phyloP scores from a whole-genome alignment of 2,888 invertebrate species.

The Tetrapedia diversipes region DNA sequence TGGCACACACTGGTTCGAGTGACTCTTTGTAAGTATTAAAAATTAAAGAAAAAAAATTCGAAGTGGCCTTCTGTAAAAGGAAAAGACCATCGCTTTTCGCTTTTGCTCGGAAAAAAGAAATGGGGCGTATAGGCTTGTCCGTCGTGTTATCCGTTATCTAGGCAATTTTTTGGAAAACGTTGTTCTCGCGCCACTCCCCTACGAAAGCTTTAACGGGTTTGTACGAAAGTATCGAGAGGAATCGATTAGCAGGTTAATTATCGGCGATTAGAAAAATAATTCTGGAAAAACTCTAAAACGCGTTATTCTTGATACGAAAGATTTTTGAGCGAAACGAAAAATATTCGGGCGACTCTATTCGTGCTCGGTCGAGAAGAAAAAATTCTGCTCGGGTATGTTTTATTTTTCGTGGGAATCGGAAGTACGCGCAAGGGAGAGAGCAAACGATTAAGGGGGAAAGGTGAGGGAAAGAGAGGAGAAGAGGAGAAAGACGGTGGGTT shows the following conservation, averaged over 20 bases:
- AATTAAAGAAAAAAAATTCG: constrained; percentile 76
- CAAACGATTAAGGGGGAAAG: constrained; percentile 2
- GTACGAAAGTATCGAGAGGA: constrained; percentile 19
- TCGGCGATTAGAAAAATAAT: constrained; percentile 64
- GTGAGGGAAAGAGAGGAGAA: background rate
- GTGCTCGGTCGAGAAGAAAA: background rate
- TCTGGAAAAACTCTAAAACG: constrained; percentile 52
- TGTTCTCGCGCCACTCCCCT: constrained; percentile 65
- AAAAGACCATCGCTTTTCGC: constrained; percentile 78
- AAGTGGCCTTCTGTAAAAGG: constrained; percentile 81
- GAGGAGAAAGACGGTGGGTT: constrained; percentile 37
- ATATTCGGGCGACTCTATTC: constrained; percentile 19
- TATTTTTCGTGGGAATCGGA: constrained; percentile 56
- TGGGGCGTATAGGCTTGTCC: constrained; percentile 53
- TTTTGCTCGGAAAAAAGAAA: constrained; percentile 63
- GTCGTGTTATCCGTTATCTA: constrained; percentile 61
- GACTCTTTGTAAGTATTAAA: constrained; percentile 76
- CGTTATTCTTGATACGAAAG: constrained; percentile 82
- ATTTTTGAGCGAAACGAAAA: constrained; percentile 70
- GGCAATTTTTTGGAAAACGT: constrained; percentile 59
- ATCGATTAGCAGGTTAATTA: constrained; percentile 48
- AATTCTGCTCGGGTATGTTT: constrained; percentile 50
- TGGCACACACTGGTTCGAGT: constrained; percentile 66
- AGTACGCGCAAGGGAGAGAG: constrained; percentile 17
- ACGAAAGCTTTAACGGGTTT: constrained; percentile 43